Base-by-base conservation (phyloP, 1,140 invertebrate genomes). In the Zophobas morio region DNA sequence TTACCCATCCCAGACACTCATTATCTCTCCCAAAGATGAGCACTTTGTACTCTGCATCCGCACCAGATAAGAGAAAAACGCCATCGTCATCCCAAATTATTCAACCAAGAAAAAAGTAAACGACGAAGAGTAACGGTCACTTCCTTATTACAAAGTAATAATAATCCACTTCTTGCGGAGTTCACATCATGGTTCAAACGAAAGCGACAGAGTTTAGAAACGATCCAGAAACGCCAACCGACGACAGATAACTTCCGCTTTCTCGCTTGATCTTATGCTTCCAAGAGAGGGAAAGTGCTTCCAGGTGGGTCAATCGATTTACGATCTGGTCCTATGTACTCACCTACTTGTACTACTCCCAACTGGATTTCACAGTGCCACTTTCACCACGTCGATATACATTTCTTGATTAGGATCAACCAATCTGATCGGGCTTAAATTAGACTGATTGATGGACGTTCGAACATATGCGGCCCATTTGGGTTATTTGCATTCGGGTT, bases 271-370 rank as follows among this genome's bases (percentile, higher is more conserved):
- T 66, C 60, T 4, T 66, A 63, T 63, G 35, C 36, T 66, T 54
- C 37, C 20, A 66, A 66, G 60, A 66, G 60, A 66, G 60, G 60
- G 60, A 66, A 66, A 66, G 60, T 66, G 39, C 34, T 63, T 66
- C 60, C 60, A 66, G 60, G 60, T 66, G 60, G 60, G 60, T 63
- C 57, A 63, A 66, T 42, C 60, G 60, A 66, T 66, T 66, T 66
- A 66, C 33, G 60, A 66, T 39, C 60, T 66, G 60, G 60, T 66
- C 60, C 60, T 66, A 32, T 63, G 57, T 66, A 66, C 60, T 66
- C 39, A 66, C 60, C 60, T 66, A 66, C 60, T 66, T 66, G n/a
- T 2, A 39, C 37, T 66, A 37, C 2, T 66, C 60, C 39, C 60
- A 66, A 42, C 33, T 39, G 39, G 60, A 66, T 66, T 66, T 66